Percentiles rank a stretch among this genome's conserved stretches.
These are phyloP conservation scores for Neodon shergylaensis DNA, from an alignment of 2,113 vertebrate genomes.

Conservation along the genomic window DNA sequence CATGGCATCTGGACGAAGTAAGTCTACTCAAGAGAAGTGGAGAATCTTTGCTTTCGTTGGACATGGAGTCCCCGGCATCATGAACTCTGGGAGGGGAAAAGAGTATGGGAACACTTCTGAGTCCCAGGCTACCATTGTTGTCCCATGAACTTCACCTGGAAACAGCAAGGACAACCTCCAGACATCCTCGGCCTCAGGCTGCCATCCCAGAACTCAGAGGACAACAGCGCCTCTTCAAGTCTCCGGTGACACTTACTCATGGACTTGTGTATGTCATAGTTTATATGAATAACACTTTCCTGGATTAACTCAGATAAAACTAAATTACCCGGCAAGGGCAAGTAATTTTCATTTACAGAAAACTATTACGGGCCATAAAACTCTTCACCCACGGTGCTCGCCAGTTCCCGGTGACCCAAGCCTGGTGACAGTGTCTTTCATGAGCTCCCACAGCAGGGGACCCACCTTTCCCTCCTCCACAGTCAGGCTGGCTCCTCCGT, in stretches of 20 bases:
- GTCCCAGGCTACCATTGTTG: accelerated
- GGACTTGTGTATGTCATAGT: not conserved
- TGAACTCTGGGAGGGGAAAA: not conserved
- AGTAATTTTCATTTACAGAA: slow-evolving; percentile 63
- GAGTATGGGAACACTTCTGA: accelerated
- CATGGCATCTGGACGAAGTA: not conserved
- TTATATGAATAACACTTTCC: slow-evolving; percentile 70
- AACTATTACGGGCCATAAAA: slow-evolving; percentile 39
- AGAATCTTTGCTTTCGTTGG: not conserved
- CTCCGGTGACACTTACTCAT: not conserved
- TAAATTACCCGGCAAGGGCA: not conserved
- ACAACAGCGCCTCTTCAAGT: not conserved
- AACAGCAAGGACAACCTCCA: not conserved
- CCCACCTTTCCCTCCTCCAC: not conserved
- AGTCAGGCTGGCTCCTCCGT: accelerated
- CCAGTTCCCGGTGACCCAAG: not conserved
- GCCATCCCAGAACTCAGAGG: not conserved
- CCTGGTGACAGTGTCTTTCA: not conserved
- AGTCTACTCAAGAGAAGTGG: not conserved
- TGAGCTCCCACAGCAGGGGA: not conserved
- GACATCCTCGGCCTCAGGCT: accelerated
- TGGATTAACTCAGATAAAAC: slow-evolving; percentile 39
- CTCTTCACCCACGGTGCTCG: not conserved
- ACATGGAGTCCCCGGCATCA: accelerated
- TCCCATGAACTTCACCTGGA: not conserved